These are phyloP conservation scores for Rattus rattus DNA, from an alignment of 2,113 vertebrate species.

Conservation along the genomic window DNA sequence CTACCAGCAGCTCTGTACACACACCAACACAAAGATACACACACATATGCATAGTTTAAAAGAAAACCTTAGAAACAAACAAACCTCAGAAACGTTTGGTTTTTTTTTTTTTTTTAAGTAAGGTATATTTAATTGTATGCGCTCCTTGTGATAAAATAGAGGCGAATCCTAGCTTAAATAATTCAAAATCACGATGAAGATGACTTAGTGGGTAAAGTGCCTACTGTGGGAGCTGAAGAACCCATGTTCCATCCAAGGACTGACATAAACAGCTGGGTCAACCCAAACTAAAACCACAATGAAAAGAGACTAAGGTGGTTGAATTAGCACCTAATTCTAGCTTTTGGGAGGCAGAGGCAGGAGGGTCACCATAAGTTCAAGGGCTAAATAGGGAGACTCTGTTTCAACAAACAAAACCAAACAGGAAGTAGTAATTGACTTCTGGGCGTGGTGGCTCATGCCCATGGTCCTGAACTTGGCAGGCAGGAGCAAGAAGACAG, in stretches of 20 bases:
- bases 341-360: neutral
- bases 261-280: neutral
- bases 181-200: neutral
- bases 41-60: neutral
- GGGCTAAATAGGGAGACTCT: neutral
- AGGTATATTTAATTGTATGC: neutral
- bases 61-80: neutral
- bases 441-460: neutral
- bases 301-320: neutral
- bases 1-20: neutral
- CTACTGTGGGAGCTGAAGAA: neutral
- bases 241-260: neutral
- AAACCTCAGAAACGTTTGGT: neutral
- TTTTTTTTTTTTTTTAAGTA: neutral
- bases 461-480: too few species aligned
- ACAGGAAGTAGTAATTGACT: neutral
- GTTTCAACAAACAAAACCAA: constrained; percentile 4
- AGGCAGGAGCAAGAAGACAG: neutral
- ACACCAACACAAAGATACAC: neutral
- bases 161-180: neutral
- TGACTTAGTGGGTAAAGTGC: neutral
- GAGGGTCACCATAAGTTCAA: neutral
- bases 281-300: constrained; percentile 16
- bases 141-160: neutral
- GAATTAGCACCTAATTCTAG: neutral